Evolutionary conservation across 92 coral and sea anemone genomes (phyloP), one percentile per base, ranked within the genome.

Genomic region (Porites evermanni): DNA sequence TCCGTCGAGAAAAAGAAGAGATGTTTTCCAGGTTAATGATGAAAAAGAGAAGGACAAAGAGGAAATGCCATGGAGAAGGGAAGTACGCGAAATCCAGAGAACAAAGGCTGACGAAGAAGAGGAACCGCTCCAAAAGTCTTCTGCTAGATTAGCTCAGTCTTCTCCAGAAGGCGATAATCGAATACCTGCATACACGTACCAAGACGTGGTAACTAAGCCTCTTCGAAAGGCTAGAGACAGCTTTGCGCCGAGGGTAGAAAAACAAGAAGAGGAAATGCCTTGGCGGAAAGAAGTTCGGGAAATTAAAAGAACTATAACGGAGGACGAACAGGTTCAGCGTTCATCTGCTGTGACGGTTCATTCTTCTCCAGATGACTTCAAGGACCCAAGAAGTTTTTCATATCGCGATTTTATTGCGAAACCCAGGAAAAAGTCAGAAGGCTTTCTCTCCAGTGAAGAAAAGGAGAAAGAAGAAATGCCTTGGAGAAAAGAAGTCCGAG

Each of bases 321-420:
- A 78, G 67, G 88, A 85, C 24, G 83, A 85, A 24, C 82, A 64
- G 9, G 60, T 77, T 6, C 50, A 47, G 44, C 75, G 60, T 10
- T 26, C 82, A 56, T 58, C 70, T 9, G 73, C 53, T 19, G 24
- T 32, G 16, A n/a, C 66, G 67, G 64, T 63, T 52, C 74, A 63
- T 63, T 72, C 80, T 17, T 73, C 80, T 0, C 74, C 24, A 8
- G 87, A 77, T 8, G 76, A 67, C 72, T 20, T 47, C 26, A 75
- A 56, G 66, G 91, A 86, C 53, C 77, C 70, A 20, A 76, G 84
- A 26, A 86, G 77, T 38, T 67, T 90, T 73, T 86, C 93, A 5
- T 91, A 91, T 61, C 85, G 84, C 17, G 93, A 91, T 73, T 91
- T 91, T 73, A 81, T 87, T 20, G 83, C 58, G 16, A 85, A 73